Base-by-base conservation (phyloP, 2,888 invertebrate genomes). In the Leucania comma region DNA sequence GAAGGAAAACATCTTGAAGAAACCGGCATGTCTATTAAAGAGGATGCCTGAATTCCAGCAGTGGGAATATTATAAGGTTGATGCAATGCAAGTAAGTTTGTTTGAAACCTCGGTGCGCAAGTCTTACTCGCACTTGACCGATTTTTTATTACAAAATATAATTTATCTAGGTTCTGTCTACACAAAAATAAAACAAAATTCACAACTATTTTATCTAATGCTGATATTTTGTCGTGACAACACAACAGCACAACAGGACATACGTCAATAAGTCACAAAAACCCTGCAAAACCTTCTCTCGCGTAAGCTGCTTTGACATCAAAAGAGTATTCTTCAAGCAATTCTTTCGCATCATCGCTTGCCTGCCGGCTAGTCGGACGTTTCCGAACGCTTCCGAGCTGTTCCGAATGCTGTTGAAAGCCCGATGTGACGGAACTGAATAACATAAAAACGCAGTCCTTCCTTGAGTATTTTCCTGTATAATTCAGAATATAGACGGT, bases 251-350 rank as follows among this genome's bases (percentile, higher is more conserved):
- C 59, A 60, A 60, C 48, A 61, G 38, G 50, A 57, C 53, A 24
- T 61, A 48, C 29, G 42, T 71, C 73, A 56, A 73, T 65, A 65
- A 78, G 72, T 54, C 72, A 69, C 57, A 50, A 59, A 54, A 56
- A 61, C 50, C 59, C 68, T 68, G 24, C 42, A 78, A 57, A 42
- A 71, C 46, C 35, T 57, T 32, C 22, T 22, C 46, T 53, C 53
- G 53, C 60, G 38, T 67, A 63, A 71, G 65, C 72, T 17, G 61
- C 70, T 68, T 81, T 73, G 74, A 82, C 74, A 82, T 80, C 80
- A 80, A 80, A 80, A 69, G 82, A 82, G 60, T 73, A 24, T 77
- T 68, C 78, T 81, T 67, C 62, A 62, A 72, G 65, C 67, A 29
- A 78, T 81, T 81, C 72, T 62, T 68, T 65, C 68, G 57, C 78